Evolutionary conservation across 2,888 invertebrate species (phyloP).

Genomic region (Cantharis lateralis): DNA sequence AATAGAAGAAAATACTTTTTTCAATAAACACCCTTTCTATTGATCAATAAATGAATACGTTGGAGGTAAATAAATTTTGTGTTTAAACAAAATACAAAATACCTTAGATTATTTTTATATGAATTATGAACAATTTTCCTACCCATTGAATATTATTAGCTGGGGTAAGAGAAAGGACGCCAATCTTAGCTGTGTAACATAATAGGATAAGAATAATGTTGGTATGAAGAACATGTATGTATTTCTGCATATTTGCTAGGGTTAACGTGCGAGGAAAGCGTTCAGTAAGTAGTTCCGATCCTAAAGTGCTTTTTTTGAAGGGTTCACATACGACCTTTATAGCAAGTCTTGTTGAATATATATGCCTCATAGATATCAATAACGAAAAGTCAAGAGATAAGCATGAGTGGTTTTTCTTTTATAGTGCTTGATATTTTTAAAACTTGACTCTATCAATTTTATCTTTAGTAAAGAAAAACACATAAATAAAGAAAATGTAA

Average conservation of each 20-base stretch:
- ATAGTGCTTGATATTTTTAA: neutral
- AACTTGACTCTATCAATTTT: neutral
- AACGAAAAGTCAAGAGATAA: conserved; percentile 26
- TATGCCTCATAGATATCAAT: conserved; percentile 26
- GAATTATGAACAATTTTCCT: neutral
- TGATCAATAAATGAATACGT: neutral
- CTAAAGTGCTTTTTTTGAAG: conserved; percentile 6
- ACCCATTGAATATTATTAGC: neutral
- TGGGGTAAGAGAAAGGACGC: conserved; percentile 6
- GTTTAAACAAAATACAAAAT: no score
- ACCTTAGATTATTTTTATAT: no score
- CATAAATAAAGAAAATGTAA: neutral
- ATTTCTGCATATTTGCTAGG: conserved; percentile 22
- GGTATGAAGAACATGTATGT: conserved; percentile 19
- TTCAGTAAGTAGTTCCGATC: conserved; percentile 8
- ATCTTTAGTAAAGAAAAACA: neutral
- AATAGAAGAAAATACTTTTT: neutral
- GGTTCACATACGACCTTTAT: conserved; percentile 25
- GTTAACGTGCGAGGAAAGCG: conserved; percentile 19
- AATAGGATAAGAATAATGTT: conserved; percentile 12
- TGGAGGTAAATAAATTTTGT: neutral
- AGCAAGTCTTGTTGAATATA: conserved; percentile 28
- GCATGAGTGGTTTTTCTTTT: conserved; percentile 23
- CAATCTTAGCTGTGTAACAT: conserved; percentile 14
- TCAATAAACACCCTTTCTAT: neutral